These are phyloP conservation scores for Tethya wilhelma DNA, from an alignment of 37 sponge, comb jelly and placozoan species.

Conservation along the genomic window DNA sequence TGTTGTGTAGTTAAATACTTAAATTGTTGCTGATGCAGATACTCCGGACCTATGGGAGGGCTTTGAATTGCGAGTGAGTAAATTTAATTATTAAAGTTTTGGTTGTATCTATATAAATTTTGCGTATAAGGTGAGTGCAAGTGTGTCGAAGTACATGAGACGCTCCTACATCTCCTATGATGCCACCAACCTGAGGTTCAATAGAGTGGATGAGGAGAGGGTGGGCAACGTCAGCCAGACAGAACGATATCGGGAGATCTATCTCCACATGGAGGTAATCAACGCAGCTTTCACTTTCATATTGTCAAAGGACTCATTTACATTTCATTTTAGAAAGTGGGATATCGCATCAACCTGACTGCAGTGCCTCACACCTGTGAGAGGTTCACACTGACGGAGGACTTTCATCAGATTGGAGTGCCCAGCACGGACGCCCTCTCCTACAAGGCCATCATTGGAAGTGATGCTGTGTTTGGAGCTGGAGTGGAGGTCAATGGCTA, in stretches of 20 bases:
- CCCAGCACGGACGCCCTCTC: neutral
- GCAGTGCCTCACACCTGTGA: too few relatives aligned
- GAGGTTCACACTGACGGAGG: neutral
- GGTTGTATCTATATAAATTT: too few relatives aligned
- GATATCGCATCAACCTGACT: too few relatives aligned
- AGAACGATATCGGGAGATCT: too few relatives aligned
- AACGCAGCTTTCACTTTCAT: too few relatives aligned
- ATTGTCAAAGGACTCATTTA: too few relatives aligned
- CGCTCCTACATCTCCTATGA: constrained; percentile 30
- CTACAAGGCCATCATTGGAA: neutral
- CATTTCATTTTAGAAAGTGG: too few relatives aligned
- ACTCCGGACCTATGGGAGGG: neutral
- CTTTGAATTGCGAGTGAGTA: neutral
- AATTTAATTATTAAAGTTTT: too few relatives aligned
- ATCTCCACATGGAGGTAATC: too few relatives aligned
- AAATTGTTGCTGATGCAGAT: neutral
- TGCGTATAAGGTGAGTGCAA: too few relatives aligned
- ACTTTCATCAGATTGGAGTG: neutral
- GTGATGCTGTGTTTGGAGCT: neutral
- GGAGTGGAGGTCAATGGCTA: neutral
- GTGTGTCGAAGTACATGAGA: constrained; percentile 8
- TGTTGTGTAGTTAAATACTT: too few relatives aligned
- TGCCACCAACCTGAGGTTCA: constrained; percentile 1
- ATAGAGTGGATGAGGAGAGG: constrained; percentile 6
- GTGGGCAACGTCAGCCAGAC: too few relatives aligned